These are phyloP conservation scores for Esperia sulphurella DNA, from an alignment of 2,888 invertebrate species.

Conservation along the genomic window DNA sequence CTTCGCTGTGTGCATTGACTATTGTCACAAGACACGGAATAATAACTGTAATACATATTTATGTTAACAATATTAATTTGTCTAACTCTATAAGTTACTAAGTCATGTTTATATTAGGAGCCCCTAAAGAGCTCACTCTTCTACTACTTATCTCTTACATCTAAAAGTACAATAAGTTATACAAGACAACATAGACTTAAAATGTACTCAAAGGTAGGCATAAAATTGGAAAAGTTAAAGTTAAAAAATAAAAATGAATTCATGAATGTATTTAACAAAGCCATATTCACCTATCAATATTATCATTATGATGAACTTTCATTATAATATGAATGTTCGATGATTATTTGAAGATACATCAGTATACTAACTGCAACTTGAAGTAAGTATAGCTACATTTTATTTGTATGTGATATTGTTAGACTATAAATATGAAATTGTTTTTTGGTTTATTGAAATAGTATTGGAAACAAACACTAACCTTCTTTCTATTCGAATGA, in stretches of 20 bases:
- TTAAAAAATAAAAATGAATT: background rate
- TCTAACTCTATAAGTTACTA: too few species aligned
- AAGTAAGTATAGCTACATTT: background rate
- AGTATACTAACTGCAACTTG: background rate
- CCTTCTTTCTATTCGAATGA: too few species aligned
- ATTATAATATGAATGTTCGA: slow-evolving; percentile 30
- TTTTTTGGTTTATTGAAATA: slow-evolving; percentile 1
- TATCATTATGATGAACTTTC: slow-evolving; percentile 35
- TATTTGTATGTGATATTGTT: background rate
- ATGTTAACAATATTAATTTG: slow-evolving; percentile 3
- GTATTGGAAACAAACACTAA: background rate
- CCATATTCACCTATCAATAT: slow-evolving; percentile 42
- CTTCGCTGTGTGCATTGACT: slow-evolving; percentile 56
- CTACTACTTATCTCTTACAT: too few species aligned
- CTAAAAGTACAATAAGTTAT: too few species aligned
- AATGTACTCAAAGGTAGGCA: too few species aligned
- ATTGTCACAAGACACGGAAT: slow-evolving; percentile 32
- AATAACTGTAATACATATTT: slow-evolving; percentile 32
- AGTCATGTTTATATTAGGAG: too few species aligned
- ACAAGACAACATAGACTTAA: too few species aligned
- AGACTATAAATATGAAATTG: background rate
- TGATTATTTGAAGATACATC: background rate
- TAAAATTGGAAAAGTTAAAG: slow-evolving; percentile 6
- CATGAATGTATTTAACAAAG: background rate
- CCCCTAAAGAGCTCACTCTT: too few species aligned